These are phyloP conservation scores for Columba livia DNA, from an alignment of 2,113 vertebrate genomes.

Conservation along the genomic window DNA sequence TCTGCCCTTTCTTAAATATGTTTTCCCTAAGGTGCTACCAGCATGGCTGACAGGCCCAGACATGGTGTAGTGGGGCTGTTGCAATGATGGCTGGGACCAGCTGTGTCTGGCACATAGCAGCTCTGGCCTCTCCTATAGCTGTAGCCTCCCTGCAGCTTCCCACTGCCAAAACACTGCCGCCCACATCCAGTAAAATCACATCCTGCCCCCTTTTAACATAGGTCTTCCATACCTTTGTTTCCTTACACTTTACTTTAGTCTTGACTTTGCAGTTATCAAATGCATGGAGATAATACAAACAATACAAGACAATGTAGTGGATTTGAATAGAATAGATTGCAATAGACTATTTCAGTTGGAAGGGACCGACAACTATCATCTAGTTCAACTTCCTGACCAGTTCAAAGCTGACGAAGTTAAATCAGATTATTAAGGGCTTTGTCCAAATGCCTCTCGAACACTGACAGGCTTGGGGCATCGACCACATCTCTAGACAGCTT, in stretches of 20 bases:
- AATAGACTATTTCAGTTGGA: neutral
- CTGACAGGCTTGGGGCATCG: too few relatives aligned
- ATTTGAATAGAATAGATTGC: neutral
- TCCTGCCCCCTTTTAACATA: neutral
- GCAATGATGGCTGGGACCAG: neutral
- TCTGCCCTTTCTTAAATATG: neutral
- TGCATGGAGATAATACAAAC: neutral
- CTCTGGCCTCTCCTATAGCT: neutral
- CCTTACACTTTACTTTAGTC: neutral
- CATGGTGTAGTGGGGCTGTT: neutral
- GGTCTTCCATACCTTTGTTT: too few relatives aligned
- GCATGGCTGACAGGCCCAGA: neutral
- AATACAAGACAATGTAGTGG: too few relatives aligned
- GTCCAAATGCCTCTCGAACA: too few relatives aligned
- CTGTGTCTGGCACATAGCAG: neutral
- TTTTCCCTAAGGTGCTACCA: too few relatives aligned
- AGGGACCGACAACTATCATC: too few relatives aligned
- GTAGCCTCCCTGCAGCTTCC: neutral
- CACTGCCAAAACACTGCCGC: neutral
- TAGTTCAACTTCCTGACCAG: too few relatives aligned
- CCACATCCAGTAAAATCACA: too few relatives aligned
- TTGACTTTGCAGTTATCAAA: neutral
- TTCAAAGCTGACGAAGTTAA: too few relatives aligned
- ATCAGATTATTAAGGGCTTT: too few relatives aligned
- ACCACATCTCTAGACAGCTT: too few relatives aligned